Percentiles rank a stretch among this genome's conserved stretches.
phyloP scores from a whole-genome alignment of 2,888 invertebrate genomes.

The Nemapogon koenigi region DNA sequence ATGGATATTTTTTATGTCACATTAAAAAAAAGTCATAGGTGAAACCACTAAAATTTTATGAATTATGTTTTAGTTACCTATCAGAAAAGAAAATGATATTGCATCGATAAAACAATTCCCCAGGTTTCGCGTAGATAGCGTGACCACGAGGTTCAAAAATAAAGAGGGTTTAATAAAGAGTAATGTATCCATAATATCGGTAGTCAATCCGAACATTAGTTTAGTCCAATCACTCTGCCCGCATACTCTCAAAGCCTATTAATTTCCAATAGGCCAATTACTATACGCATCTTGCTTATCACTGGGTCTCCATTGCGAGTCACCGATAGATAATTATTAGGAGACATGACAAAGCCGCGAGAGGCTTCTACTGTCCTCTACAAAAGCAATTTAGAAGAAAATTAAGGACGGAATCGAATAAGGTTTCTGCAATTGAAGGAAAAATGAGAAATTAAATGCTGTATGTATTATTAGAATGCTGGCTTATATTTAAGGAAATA shows the following conservation, averaged over 20 bases:
- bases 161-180: constrained; percentile 24
- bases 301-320: neutral
- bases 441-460: constrained; percentile 17
- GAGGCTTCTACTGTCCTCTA: constrained; percentile 4
- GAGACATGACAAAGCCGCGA: constrained; percentile 26
- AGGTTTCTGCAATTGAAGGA: constrained; percentile 6
- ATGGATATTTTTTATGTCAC: no score
- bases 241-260: constrained; percentile 24
- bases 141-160: no score
- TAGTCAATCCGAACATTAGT: constrained; percentile 20
- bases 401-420: constrained; percentile 2
- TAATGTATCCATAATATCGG: constrained; percentile 30
- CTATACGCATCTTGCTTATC: constrained; percentile 15
- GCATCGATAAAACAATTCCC: no score
- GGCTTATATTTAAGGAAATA: no score
- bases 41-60: no score
- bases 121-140: no score
- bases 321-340: constrained; percentile 36
- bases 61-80: no score
- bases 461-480: no score
- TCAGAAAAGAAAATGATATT: no score
- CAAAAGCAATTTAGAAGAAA: constrained; percentile 7
- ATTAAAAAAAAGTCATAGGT: no score
- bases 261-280: constrained; percentile 48
- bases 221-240: constrained; percentile 9